Conservation (phyloP, 1,140 invertebrate genomes). For the Melanaphis sacchari region DNA sequence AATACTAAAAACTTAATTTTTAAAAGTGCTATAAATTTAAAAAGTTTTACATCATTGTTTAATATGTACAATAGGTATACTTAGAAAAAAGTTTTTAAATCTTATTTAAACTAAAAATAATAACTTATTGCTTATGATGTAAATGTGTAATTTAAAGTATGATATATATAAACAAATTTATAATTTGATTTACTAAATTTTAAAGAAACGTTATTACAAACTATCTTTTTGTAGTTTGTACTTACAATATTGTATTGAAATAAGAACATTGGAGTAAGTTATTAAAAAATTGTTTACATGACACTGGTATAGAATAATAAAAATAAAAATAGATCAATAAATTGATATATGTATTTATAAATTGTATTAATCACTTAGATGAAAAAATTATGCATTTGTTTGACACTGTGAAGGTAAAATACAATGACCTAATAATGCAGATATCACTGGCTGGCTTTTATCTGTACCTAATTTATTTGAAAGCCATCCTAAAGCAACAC, state of each 20-base stretch:
- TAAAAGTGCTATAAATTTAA: too few relatives aligned
- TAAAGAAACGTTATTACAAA: background rate
- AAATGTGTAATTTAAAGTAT: too few relatives aligned
- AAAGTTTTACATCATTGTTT: too few relatives aligned
- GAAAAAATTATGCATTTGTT: background rate
- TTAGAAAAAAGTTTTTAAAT: background rate
- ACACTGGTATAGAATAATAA: too few relatives aligned
- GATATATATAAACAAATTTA: too few relatives aligned
- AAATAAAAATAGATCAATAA: background rate
- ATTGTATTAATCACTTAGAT: background rate
- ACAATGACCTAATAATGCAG: slow-evolving; percentile 33
- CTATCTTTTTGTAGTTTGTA: background rate
- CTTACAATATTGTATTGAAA: background rate
- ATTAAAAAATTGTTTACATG: background rate
- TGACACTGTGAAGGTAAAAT: slow-evolving; percentile 26
- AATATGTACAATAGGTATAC: too few relatives aligned
- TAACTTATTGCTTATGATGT: background rate
- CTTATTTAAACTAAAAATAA: background rate
- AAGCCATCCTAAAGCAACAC: slow-evolving; percentile 45
- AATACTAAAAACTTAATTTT: background rate
- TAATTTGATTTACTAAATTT: too few relatives aligned
- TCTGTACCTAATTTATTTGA: slow-evolving; percentile 48
- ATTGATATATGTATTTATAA: background rate
- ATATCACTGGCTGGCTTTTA: slow-evolving; percentile 44
- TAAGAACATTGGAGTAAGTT: background rate